Conservation (phyloP, 2,113 vertebrate genomes). For the Gambusia affinis region DNA sequence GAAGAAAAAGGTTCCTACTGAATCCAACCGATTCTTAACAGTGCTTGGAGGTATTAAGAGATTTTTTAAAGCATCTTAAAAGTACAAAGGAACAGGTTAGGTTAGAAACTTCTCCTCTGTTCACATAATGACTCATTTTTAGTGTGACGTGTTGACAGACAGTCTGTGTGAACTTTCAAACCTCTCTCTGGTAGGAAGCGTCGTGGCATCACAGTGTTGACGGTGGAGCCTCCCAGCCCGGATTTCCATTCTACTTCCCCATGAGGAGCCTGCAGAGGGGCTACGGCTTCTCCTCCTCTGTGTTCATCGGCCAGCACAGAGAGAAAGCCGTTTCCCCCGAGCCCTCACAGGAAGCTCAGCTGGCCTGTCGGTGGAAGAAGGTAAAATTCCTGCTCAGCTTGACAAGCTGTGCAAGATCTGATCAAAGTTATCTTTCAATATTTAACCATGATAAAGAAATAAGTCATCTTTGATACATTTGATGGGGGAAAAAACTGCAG, state of each 20-base stretch:
- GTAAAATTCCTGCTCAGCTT: constrained; percentile 71
- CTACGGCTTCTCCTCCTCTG: constrained; percentile 84
- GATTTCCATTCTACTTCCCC: constrained; percentile 89
- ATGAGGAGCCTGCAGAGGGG: constrained; percentile 79
- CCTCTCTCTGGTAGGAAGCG: constrained; percentile 78
- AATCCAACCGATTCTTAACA: neutral
- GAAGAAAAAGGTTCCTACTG: neutral
- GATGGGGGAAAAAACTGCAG: neutral
- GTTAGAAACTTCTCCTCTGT: too few relatives aligned
- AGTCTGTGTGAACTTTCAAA: neutral
- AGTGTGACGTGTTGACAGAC: too few relatives aligned
- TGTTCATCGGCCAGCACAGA: constrained; percentile 82
- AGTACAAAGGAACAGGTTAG: too few relatives aligned
- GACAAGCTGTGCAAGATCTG: neutral
- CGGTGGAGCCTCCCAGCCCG: constrained; percentile 80
- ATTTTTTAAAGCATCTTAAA: too few relatives aligned
- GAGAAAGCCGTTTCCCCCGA: constrained; percentile 86
- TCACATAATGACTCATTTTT: too few relatives aligned
- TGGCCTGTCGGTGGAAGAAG: constrained; percentile 91
- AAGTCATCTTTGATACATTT: neutral
- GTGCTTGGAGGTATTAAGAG: neutral
- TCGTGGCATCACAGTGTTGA: constrained; percentile 82
- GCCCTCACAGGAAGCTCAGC: constrained; percentile 85
- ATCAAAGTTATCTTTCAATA: neutral
- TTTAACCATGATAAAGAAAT: neutral